Evolutionary conservation across 2,797 vertebrate species (phyloP), one percentile per base, ranked within the genome.

Genomic region (Phrynocephalus vlangalii): DNA sequence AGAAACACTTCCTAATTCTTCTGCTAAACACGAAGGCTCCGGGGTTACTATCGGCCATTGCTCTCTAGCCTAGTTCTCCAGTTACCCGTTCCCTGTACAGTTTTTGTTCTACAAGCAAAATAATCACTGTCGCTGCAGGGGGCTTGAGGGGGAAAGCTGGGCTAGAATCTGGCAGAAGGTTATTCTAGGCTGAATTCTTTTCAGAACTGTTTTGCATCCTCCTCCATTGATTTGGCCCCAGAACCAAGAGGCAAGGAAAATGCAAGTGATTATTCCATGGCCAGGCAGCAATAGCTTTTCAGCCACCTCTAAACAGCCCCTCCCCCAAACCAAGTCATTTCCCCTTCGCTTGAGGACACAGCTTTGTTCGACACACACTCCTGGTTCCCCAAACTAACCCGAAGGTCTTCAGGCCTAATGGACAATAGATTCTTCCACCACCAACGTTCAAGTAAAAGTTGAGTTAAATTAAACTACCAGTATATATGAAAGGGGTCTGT

Each of bases 21-120:
- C 79, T 6, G 18, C 82, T 85, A 0, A 81, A 83, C 89, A 60
- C 0, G 11, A 30, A 85, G 48, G 5, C 82, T 78, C 56, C 11
- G 84, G 79, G 97, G 98, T 98, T 98, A 98, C 96, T 97, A 33
- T 33, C 94, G 97, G 97, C 93, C 96, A 88, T 92, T 97, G 94
- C 95, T 96, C 97, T 96, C 96, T 96, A 68, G 68, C 94, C 93
- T 84, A 96, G 86, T 92, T 96, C 92, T 96, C 94, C 1, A 82
- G 95, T 96, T 96, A 96, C 95, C 91, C 92, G 93, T 92, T 93
- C 85, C 94, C 94, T 48, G 63, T 22, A 60, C n/a, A 83, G 92
- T 92, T 90, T 92, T 93, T 91, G 94, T 94, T 94, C 88, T 82
- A 89, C 89, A 30, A 10, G 70, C 93, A 90, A 93, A 92, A 90